A percentile compares a stretch with the other conserved stretches of the same genome.
phyloP scores from a whole-genome alignment of 2,888 invertebrate genomes.

The Leptopilina syphax region DNA sequence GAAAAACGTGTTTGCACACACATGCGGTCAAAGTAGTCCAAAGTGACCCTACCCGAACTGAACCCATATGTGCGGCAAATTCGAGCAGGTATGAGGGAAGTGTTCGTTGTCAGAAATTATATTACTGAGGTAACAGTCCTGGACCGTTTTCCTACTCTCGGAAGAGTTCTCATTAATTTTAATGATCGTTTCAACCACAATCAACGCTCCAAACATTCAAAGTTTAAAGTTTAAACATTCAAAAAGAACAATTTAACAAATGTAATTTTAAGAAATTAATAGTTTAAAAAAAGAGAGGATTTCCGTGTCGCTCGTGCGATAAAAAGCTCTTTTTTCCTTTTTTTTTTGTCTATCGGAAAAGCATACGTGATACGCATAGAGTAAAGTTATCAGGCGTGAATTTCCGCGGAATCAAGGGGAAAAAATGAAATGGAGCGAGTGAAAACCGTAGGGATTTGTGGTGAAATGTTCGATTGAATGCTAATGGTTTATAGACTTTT shows the following conservation, averaged over 20 bases:
- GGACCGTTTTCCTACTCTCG: not conserved
- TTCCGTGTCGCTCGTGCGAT: not conserved
- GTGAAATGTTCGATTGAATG: constrained; percentile 41
- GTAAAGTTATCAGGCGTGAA: constrained; percentile 36
- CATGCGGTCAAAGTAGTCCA: not conserved
- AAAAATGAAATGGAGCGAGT: constrained; percentile 40
- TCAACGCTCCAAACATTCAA: not conserved
- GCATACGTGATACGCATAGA: constrained; percentile 10
- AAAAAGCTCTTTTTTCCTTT: not conserved
- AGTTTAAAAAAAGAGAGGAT: not conserved
- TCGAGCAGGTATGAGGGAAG: not conserved
- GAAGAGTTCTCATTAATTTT: constrained; percentile 31
- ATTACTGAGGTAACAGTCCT: constrained; percentile 20
- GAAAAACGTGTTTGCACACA: not conserved
- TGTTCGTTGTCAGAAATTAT: constrained; percentile 19
- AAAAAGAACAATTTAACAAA: not conserved
- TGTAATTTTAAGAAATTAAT: constrained; percentile 2
- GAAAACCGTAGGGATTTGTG: constrained; percentile 35
- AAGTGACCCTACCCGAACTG: constrained; percentile 7
- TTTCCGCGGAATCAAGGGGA: constrained; percentile 5
- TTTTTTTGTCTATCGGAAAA: not conserved
- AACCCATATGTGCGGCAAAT: not conserved
- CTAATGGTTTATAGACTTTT: constrained; percentile 29
- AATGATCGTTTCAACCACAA: constrained; percentile 20
- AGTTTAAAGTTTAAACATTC: constrained; percentile 15